Evolutionary conservation across 1,140 invertebrate species (phyloP), one percentile per base, ranked within the genome.

Genomic region (Pseudomyrmex concolor): DNA sequence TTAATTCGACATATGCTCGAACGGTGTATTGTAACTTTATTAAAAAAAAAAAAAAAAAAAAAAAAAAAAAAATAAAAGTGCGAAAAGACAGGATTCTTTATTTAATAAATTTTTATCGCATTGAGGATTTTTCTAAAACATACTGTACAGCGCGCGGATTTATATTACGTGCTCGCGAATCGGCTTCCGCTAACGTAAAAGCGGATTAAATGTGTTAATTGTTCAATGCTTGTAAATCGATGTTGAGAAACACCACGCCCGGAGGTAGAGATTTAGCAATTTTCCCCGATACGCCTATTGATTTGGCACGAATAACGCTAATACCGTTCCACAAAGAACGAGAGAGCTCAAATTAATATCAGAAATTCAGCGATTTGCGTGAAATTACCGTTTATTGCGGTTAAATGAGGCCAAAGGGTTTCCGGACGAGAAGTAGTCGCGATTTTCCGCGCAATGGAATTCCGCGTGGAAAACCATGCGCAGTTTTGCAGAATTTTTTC

Each of bases 381-480:
- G 85, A 88, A 34, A 91, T 90, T 91, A 87, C 72, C 89, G 81
- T 89, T 91, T 84, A 89, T 90, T 85, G 87, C 45, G 48, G 76
- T 68, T 78, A 89, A 90, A 84, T 84, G 84, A 88, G 87, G 83
- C 83, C 64, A 25, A 84, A 73, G 59, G 68, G 54, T 77, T 51
- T 77, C 25, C 50, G 12, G 73, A 68, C 34, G 25, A 55, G 66
- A 57, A 57, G 60, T 25, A 34, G 71, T 22, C 34, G 73, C 68
- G 25, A 76, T 85, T 87, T 82, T 88, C 71, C 70, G 64, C 59
- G 43, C 82, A 88, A 76, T 64, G 48, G 34, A 84, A 83, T 22
- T 25, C 15, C 71, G 59, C 22, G 15, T 71, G 17, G 62, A 66
- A 84, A 72, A 48, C 34, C 34, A 34, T 5, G 34, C n/a, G 17